phyloP scores from a whole-genome alignment of 2,888 invertebrate species.

The Tortrix viridana region DNA sequence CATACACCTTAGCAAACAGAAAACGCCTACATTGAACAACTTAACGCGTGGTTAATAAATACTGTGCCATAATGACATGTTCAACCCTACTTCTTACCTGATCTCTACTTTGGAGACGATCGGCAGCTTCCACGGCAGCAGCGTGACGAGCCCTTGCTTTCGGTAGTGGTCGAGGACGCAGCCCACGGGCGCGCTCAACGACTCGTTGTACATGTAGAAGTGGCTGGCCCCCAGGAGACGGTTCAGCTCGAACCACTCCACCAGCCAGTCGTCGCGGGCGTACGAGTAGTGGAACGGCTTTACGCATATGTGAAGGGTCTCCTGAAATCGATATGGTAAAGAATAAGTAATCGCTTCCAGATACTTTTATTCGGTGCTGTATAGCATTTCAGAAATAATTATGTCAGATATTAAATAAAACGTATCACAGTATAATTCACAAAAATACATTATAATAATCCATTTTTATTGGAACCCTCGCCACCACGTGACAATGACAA shows the following conservation, averaged over 20 bases:
- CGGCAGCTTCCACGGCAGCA: constrained; percentile 93
- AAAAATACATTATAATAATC: too few species aligned
- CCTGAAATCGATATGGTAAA: constrained; percentile 57
- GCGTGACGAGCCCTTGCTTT: constrained; percentile 86
- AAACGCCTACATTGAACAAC: too few species aligned
- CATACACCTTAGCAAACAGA: too few species aligned
- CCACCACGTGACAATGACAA: too few species aligned
- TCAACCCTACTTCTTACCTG: constrained; percentile 53
- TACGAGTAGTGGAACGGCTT: constrained; percentile 96
- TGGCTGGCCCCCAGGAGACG: constrained; percentile 92
- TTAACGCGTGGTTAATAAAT: too few species aligned
- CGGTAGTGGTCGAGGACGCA: constrained; percentile 90
- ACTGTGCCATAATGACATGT: too few species aligned
- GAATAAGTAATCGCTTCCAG: background rate
- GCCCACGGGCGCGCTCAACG: constrained; percentile 90
- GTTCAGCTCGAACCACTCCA: constrained; percentile 96
- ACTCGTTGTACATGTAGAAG: constrained; percentile 96
- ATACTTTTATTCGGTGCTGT: background rate
- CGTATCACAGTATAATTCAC: too few species aligned
- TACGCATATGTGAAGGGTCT: constrained; percentile 91
- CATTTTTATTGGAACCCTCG: too few species aligned
- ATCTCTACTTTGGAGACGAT: constrained; percentile 95
- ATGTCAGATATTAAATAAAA: too few species aligned
- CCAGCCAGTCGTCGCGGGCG: constrained; percentile 91
- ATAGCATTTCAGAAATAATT: too few species aligned